Evolutionary conservation across 1,140 invertebrate genomes (phyloP).

Genomic region (Diachasma alloeum): DNA sequence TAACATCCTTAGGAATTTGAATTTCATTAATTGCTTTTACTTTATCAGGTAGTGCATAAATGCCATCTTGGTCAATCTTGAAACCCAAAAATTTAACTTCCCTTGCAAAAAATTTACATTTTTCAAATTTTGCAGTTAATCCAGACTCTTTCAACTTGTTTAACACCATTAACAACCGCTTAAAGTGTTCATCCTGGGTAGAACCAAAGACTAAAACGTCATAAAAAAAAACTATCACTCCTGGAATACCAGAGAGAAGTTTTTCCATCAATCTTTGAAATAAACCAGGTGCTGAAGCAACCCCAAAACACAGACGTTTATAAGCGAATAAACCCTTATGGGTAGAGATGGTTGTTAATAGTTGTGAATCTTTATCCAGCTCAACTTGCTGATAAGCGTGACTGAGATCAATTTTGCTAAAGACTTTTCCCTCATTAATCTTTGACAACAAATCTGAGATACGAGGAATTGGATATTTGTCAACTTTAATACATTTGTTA

Average conservation of each 20-base stretch:
- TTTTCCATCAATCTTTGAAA: constrained; percentile 12
- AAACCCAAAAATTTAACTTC: constrained; percentile 5
- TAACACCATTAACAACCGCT: background rate
- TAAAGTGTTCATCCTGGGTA: background rate
- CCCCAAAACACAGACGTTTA: constrained; percentile 11
- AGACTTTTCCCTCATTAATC: background rate
- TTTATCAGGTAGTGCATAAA: too few species aligned
- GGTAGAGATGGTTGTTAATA: background rate
- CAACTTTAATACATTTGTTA: background rate
- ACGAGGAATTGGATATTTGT: constrained; percentile 4
- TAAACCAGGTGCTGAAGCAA: background rate
- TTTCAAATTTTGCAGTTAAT: background rate
- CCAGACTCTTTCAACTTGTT: background rate
- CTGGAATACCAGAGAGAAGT: background rate
- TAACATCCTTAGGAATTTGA: too few species aligned
- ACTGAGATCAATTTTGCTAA: background rate
- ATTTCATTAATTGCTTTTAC: too few species aligned
- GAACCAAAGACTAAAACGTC: background rate
- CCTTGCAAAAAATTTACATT: background rate
- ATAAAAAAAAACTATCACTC: constrained; percentile 1
- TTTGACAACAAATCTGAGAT: background rate
- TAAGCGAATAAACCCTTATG: constrained; percentile 4
- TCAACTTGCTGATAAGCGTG: background rate
- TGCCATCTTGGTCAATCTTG: too few species aligned
- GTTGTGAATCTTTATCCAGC: background rate